A percentile compares a stretch with the other conserved stretches of the same genome.
Conservation (phyloP, 2,797 vertebrate genomes). For the Oryzias sinensis region DNA sequence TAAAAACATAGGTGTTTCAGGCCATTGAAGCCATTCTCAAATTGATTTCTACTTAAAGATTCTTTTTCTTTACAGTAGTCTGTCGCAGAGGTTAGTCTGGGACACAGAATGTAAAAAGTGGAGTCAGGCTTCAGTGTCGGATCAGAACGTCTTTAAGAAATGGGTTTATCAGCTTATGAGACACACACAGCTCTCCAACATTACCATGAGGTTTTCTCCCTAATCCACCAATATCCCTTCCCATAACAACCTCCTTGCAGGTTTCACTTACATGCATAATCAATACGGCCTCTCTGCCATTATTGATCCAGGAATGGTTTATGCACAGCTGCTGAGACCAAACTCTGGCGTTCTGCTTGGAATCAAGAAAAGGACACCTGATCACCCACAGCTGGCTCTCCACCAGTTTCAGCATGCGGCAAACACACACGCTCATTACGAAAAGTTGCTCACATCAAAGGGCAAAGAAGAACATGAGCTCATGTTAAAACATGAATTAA, state of each 20-base stretch:
- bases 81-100: too few relatives aligned
- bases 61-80: too few relatives aligned
- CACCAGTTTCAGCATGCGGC: constrained; percentile 14
- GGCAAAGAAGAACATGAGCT: neutral
- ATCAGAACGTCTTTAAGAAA: too few relatives aligned
- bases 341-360: constrained; percentile 48
- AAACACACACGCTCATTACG: constrained; percentile 5
- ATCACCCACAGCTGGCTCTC: constrained; percentile 58
- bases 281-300: constrained; percentile 71
- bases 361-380: constrained; percentile 59
- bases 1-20: too few relatives aligned
- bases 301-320: constrained; percentile 69
- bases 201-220: constrained; percentile 27
- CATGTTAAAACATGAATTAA: constrained; percentile 16
- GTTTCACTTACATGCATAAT: constrained; percentile 75
- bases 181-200: constrained; percentile 1
- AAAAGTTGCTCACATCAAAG: constrained; percentile 24
- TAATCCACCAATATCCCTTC: constrained; percentile 25
- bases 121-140: too few relatives aligned
- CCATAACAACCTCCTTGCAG: constrained; percentile 51
- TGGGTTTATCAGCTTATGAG: too few relatives aligned
- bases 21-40: too few relatives aligned
- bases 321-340: constrained; percentile 59
- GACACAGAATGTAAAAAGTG: too few relatives aligned
- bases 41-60: too few relatives aligned